Percentiles rank a stretch among this genome's conserved stretches.
These are phyloP conservation scores for Pyrocephalus nanus DNA, from an alignment of 2,797 vertebrate species.

Conservation along the genomic window DNA sequence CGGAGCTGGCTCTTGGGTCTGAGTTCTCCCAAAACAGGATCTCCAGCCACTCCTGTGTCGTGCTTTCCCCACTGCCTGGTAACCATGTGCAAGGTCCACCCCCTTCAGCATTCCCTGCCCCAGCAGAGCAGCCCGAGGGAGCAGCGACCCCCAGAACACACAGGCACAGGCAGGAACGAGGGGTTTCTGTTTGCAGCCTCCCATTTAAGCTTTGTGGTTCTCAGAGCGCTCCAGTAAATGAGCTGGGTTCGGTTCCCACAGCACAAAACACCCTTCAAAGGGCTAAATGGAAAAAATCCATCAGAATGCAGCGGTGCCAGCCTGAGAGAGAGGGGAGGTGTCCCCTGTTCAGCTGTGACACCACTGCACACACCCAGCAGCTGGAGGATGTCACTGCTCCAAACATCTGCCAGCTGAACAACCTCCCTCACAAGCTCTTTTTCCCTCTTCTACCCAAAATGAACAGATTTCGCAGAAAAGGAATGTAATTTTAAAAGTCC, in stretches of 20 bases:
- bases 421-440: not conserved
- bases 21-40: not conserved
- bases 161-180: not conserved
- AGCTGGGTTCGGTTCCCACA: not conserved
- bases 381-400: not conserved
- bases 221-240: not conserved
- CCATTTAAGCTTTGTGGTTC: not conserved
- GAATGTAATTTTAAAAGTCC: slow-evolving; percentile 32
- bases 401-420: accelerated
- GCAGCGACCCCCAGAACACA: not conserved
- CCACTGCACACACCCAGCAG: not conserved
- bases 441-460: not conserved
- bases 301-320: not conserved
- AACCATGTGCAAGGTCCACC: not conserved
- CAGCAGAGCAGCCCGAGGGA: not conserved
- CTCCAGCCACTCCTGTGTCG: not conserved
- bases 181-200: not conserved
- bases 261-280: not conserved
- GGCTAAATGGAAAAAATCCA: not conserved
- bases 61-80: slow-evolving; percentile 8
- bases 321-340: not conserved
- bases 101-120: not conserved
- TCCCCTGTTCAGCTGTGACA: not conserved
- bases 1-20: not conserved
- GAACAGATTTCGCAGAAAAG: not conserved